Evolutionary conservation across 1,140 invertebrate genomes (phyloP).

Genomic region (Aradophagus sp.): DNA sequence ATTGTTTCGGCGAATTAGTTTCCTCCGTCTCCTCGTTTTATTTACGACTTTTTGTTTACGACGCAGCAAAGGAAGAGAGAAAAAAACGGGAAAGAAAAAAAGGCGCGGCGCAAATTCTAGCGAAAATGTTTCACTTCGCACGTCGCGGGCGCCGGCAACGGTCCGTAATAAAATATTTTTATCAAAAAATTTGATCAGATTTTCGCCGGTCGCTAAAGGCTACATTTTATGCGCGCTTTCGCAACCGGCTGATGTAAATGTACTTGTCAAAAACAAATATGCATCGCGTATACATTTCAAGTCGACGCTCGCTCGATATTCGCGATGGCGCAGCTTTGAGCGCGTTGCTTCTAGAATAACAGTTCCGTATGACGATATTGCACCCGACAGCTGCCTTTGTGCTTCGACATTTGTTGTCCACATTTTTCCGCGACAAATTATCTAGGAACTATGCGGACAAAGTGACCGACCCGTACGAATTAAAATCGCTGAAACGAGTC

Average conservation of each 20-base stretch:
- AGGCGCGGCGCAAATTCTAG: background rate
- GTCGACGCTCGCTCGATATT: conserved; percentile 35
- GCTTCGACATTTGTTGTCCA: conserved; percentile 27
- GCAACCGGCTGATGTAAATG: conserved; percentile 28
- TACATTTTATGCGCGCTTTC: conserved; percentile 12
- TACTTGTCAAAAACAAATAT: conserved; percentile 40
- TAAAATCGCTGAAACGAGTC: conserved; percentile 1
- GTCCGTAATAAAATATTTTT: conserved; percentile 25
- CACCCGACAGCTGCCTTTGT: conserved; percentile 33
- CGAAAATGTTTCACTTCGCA: conserved; percentile 9
- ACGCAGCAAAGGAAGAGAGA: too few species aligned
- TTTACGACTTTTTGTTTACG: too few species aligned
- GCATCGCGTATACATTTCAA: conserved; percentile 25
- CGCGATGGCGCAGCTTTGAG: conserved; percentile 23
- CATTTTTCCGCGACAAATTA: conserved; percentile 27
- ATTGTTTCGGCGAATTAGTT: too few species aligned
- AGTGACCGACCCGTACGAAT: conserved; percentile 6
- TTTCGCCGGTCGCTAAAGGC: conserved; percentile 3
- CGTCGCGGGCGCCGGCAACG: background rate
- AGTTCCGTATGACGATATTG: conserved; percentile 31
- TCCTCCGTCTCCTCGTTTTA: too few species aligned
- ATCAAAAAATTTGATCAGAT: conserved; percentile 17
- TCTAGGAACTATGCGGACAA: conserved; percentile 2
- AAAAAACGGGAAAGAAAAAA: too few species aligned
- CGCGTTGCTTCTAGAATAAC: conserved; percentile 27